Evolutionary conservation across 2,888 invertebrate species (phyloP), one percentile per base, ranked within the genome.

Genomic region (Drosophila neoperkinsi): DNA sequence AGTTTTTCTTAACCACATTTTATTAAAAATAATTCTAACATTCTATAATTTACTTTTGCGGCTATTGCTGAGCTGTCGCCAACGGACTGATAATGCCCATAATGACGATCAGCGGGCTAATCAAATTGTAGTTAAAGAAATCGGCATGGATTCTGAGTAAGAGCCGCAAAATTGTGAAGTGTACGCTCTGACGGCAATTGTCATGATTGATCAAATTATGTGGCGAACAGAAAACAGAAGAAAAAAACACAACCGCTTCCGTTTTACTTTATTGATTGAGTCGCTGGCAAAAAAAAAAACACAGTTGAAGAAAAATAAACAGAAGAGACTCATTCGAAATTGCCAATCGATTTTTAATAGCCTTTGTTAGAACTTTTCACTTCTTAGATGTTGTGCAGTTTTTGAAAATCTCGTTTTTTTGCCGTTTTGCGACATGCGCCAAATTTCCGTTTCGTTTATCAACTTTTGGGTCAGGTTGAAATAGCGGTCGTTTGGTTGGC

Each of bases 111-210:
- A 52, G 57, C 74, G 74, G 71, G 36, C 91, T 89, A 84, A 89
- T 81, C 91, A 89, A 87, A 87, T 81, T 84, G 88, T 86, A 74
- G 82, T 81, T 91, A 84, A 84, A 87, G 85, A 85, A 85, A 85
- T 85, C 91, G 88, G 65, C 73, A 86, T 89, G 65, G 79, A 87
- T 89, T 90, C 91, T 90, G 74, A 68, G 81, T 90, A 90, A 84
- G 63, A 69, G 67, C 61, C 58, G 71, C 70, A 68, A 74, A 76
- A 73, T 73, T 34, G 75, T 75, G 65, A 78, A 70, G 72, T 60
- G 66, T 77, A 60, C 69, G 58, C 58, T 49, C 46, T 55, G 52
- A 38, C 64, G 58, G 69, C 83, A 80, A 86, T 84, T 73, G 67
- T 79, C 74, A 72, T 86, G 74, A 85, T 79, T 79, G 78, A 30